These are phyloP conservation scores for Mesochorus sp. DNA, from an alignment of 2,888 invertebrate genomes.

Conservation along the genomic window DNA sequence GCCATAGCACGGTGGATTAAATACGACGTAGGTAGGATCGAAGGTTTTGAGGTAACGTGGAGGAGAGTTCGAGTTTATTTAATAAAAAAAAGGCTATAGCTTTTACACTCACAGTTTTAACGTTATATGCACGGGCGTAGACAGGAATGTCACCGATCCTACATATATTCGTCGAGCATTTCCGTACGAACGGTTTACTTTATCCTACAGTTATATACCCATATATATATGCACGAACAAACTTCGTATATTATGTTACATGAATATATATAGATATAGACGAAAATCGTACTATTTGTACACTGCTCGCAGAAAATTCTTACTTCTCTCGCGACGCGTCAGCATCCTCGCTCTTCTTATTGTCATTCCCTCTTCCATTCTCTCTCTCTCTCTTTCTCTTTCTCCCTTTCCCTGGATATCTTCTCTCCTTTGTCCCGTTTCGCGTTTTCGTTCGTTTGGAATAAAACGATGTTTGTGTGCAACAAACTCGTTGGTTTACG, in stretches of 20 bases:
- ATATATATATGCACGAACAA: neutral
- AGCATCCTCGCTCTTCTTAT: slow-evolving; percentile 25
- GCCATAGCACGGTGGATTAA: neutral
- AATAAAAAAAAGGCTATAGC: neutral
- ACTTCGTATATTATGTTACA: neutral
- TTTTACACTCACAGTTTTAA: slow-evolving; percentile 15
- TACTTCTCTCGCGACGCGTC: slow-evolving; percentile 27
- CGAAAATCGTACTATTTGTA: slow-evolving; percentile 50
- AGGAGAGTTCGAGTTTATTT: neutral
- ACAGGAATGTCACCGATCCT: slow-evolving; percentile 3
- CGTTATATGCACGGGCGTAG: neutral
- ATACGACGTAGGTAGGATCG: neutral
- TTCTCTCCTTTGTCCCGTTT: slow-evolving; percentile 19
- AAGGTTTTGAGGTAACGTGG: neutral
- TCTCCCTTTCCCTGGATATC: neutral
- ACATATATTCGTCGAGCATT: slow-evolving; percentile 6
- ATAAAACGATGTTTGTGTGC: slow-evolving; percentile 60
- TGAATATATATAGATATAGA: neutral
- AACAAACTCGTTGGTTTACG: slow-evolving; percentile 66
- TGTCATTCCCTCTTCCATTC: slow-evolving; percentile 25
- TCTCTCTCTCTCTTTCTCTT: slow-evolving; percentile 14
- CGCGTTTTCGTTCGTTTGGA: slow-evolving; percentile 54
- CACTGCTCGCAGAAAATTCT: slow-evolving; percentile 46
- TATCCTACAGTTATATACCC: neutral
- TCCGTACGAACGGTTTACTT: neutral